These are phyloP conservation scores for Sandelia bainsii DNA, from an alignment of 2,797 vertebrate genomes.

Conservation along the genomic window DNA sequence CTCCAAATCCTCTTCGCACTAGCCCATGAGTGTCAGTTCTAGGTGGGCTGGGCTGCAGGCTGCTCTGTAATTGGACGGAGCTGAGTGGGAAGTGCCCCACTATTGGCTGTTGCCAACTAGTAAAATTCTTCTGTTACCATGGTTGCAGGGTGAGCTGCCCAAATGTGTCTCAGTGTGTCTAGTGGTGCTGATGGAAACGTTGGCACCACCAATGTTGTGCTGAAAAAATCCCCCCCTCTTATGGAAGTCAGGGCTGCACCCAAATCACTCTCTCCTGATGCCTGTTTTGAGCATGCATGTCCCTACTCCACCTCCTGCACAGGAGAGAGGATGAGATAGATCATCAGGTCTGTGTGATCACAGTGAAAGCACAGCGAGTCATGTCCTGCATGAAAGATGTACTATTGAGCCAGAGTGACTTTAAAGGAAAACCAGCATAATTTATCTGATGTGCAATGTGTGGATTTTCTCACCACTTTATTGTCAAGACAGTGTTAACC, in stretches of 20 bases:
- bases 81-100: slow-evolving; percentile 83
- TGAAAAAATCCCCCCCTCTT: slow-evolving; percentile 49
- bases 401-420: slow-evolving; percentile 42
- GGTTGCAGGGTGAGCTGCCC: slow-evolving; percentile 90
- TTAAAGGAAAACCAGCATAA: slow-evolving; percentile 45
- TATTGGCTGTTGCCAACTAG: slow-evolving; percentile 87
- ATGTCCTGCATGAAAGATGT: slow-evolving; percentile 61
- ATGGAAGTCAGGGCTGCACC: slow-evolving; percentile 74
- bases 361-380: slow-evolving; percentile 58
- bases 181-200: slow-evolving; percentile 78
- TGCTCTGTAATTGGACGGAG: slow-evolving; percentile 82
- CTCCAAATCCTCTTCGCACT: slow-evolving; percentile 67
- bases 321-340: slow-evolving; percentile 56
- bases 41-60: slow-evolving; percentile 85
- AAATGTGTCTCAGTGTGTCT: slow-evolving; percentile 84
- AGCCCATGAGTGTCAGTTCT: slow-evolving; percentile 77
- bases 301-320: slow-evolving; percentile 60
- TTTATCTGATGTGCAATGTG: slow-evolving; percentile 40
- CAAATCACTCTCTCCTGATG: slow-evolving; percentile 70
- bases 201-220: slow-evolving; percentile 72
- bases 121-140: slow-evolving; percentile 90
- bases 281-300: slow-evolving; percentile 67
- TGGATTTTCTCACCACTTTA: slow-evolving; percentile 39
- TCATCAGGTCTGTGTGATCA: slow-evolving; percentile 56
- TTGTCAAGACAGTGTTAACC: slow-evolving; percentile 1